Percentiles rank a stretch among this genome's conserved stretches.
Evolutionary conservation across 2,797 vertebrate species (phyloP).

Genomic region (Pitangus sulphuratus): DNA sequence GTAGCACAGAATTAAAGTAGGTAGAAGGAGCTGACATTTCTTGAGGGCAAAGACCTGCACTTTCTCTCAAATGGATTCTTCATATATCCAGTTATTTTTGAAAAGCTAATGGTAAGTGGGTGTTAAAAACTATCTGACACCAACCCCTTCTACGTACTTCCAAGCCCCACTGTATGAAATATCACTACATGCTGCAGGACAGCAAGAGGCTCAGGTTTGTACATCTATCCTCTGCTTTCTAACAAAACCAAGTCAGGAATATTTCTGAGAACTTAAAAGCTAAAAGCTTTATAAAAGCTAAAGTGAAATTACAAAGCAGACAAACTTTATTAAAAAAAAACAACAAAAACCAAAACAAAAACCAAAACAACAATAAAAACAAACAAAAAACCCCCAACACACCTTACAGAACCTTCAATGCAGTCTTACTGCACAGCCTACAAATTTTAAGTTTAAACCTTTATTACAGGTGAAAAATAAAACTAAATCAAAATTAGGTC

Average conservation of each 20-base stretch:
- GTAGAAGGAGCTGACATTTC: neutral
- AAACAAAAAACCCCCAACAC: neutral
- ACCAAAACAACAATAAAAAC: no score
- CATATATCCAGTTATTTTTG: neutral
- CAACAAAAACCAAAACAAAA: neutral
- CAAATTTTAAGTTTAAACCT: neutral
- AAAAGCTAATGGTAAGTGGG: neutral
- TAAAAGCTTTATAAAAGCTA: neutral
- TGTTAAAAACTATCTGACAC: neutral
- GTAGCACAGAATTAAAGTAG: neutral
- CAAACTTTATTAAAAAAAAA: neutral
- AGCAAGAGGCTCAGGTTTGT: fast-evolving
- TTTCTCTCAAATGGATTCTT: neutral
- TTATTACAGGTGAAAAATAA: neutral
- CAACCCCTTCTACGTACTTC: neutral
- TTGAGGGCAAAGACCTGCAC: neutral
- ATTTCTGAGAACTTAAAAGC: neutral
- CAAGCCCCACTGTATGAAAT: neutral
- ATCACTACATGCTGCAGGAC: neutral
- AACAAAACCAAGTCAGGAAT: fast-evolving
- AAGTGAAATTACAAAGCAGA: neutral
- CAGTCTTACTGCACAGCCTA: fast-evolving
- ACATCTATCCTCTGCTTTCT: neutral
- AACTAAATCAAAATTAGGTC: neutral
- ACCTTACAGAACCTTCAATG: fast-evolving